Evolutionary conservation across 2,888 invertebrate genomes (phyloP), one percentile per base, ranked within the genome.

Genomic region (Temnothorax unifasciatus): DNA sequence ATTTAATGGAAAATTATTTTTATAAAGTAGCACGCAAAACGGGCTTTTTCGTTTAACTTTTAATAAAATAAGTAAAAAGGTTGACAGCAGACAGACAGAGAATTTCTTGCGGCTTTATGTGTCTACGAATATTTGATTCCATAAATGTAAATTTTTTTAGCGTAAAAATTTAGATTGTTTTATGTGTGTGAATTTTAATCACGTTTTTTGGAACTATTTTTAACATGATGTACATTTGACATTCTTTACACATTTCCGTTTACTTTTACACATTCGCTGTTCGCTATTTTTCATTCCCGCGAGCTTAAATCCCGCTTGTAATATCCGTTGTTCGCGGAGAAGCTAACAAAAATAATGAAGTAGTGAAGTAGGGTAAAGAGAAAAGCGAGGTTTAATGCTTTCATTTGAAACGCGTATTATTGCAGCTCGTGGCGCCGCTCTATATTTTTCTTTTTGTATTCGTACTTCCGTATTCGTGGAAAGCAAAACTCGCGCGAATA

Each of bases 271-370:
- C 50, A 50, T 50, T 34, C 15, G 2, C 50, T 6, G 50, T 29
- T 47, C 8, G 18, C 2, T 29, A 69, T 69, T 69, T 50, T 50
- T 69, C 25, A 68, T 50, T 47, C 3, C 18, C 9, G 18, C 18
- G 18, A 9, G 18, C 18, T 47, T 25, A 47, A 66, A 68, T 66
- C 15, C 11, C 66, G 25, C 6, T 66, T 25, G 41, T 34, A 34
- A 34, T 6, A 6, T 34, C 34, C 34, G 34, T 6, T 34, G 34
- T 44, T 66, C 25, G 2, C 1, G 66, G 29, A 18, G 3, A 18
- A 47, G 18, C 18, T 47, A 47, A 47, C 47, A 47, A 47, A 68
- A 68, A 47, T 68, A 68, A 47, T 68, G 66, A 68, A 68, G 66
- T 47, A 66, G 13, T 9, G 25, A 25, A 25, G 25, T 25, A 25